These are phyloP conservation scores for Machaerirhynchus nigripectus DNA, from an alignment of 2,113 vertebrate genomes.

Conservation along the genomic window DNA sequence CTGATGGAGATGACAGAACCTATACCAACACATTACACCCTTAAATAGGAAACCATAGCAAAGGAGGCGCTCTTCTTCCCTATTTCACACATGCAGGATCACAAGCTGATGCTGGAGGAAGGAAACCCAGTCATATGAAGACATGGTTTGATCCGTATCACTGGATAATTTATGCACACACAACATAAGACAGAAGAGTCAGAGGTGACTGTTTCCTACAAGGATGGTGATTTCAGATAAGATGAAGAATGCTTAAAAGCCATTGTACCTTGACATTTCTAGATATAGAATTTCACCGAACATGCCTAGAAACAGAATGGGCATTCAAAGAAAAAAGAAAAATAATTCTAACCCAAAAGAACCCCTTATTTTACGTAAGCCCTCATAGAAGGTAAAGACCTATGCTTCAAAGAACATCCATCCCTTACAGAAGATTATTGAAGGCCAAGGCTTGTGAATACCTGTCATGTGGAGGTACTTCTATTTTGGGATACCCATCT, in stretches of 20 bases:
- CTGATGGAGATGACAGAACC: not conserved
- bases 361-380: accelerated
- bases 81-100: not conserved
- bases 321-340: not conserved
- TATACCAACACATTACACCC: not conserved
- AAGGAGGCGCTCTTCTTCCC: not conserved
- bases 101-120: not conserved
- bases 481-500: not conserved
- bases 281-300: not conserved
- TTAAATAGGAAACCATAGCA: not conserved
- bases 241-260: not conserved
- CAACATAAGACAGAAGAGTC: not conserved
- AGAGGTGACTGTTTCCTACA: not conserved
- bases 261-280: not conserved
- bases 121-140: not conserved
- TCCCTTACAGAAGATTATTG: not conserved
- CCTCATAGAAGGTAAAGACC: not conserved
- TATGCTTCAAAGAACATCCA: not conserved
- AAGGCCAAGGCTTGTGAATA: not conserved
- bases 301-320: not conserved
- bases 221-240: not conserved
- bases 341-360: not conserved
- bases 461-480: not conserved
- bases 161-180: not conserved
- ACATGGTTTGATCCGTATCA: not conserved